phyloP scores from a whole-genome alignment of 2,113 vertebrate species.

The Sceloporus undulatus region DNA sequence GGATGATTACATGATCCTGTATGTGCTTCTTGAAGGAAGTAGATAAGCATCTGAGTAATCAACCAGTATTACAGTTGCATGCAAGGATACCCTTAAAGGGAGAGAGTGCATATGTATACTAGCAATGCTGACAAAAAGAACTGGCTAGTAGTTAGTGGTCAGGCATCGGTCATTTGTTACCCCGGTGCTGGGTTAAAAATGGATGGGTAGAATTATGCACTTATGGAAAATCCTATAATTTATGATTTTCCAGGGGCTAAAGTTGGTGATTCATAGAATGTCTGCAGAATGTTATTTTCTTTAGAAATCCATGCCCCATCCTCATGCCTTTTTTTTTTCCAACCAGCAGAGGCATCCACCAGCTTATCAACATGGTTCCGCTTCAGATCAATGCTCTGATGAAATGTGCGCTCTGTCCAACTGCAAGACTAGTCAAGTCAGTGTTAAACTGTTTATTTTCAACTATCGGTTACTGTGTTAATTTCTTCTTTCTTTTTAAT shows the following conservation, averaged over 20 bases:
- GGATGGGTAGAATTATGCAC: not conserved
- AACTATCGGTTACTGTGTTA: not conserved
- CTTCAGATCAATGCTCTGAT: not conserved
- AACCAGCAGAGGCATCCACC: not conserved
- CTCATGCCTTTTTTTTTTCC: not conserved
- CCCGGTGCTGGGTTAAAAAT: not conserved
- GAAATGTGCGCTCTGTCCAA: not conserved
- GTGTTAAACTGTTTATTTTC: rapidly evolving
- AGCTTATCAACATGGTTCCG: not conserved
- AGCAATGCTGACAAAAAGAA: too few relatives aligned
- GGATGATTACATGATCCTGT: too few relatives aligned
- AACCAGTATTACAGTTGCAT: too few relatives aligned
- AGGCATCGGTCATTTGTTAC: too few relatives aligned
- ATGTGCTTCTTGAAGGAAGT: too few relatives aligned
- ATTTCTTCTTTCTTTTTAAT: not conserved
- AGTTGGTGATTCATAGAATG: not conserved
- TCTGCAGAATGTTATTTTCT: not conserved
- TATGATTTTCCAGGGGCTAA: not conserved
- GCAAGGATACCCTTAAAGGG: too few relatives aligned
- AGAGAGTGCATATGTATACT: too few relatives aligned
- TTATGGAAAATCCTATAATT: not conserved
- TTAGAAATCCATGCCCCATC: too few relatives aligned
- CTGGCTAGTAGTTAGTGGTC: too few relatives aligned
- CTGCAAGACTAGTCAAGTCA: not conserved
- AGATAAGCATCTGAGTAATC: too few relatives aligned